Conservation (phyloP, 2,888 invertebrate species). For the Diabrotica balteata region DNA sequence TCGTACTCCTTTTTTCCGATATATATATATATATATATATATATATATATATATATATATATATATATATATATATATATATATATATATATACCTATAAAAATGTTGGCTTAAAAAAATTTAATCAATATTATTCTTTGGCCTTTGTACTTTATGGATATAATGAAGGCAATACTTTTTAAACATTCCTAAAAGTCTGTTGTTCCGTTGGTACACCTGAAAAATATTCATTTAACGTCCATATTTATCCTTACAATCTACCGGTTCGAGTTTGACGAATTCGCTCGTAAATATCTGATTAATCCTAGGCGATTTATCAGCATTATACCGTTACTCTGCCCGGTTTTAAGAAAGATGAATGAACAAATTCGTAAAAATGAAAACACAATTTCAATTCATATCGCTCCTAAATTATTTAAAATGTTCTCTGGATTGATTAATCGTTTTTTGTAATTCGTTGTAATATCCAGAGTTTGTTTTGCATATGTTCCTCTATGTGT, state of each 20-base stretch:
- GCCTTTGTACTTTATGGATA: no score
- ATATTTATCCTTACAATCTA: conserved; percentile 9
- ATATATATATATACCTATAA: no score
- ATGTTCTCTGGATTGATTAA: conserved; percentile 46
- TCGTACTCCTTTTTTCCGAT: no score
- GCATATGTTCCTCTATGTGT: conserved; percentile 34
- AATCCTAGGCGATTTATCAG: conserved; percentile 47
- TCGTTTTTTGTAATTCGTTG: conserved; percentile 42
- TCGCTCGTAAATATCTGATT: conserved; percentile 30
- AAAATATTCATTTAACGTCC: conserved; percentile 7
- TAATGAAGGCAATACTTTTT: no score
- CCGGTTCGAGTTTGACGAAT: conserved; percentile 7
- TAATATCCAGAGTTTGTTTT: conserved; percentile 39
- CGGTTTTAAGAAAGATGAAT: conserved; percentile 52
- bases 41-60: no score
- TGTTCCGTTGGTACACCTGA: not conserved
- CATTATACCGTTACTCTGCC: conserved; percentile 42
- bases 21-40: no score
- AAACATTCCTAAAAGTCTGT: not conserved
- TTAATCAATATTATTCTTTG: no score
- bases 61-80: no score
- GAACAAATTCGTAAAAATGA: conserved; percentile 53
- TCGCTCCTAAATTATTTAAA: conserved; percentile 56
- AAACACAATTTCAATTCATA: conserved; percentile 56
- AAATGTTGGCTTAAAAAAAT: no score